phyloP scores from a whole-genome alignment of 2,797 vertebrate species.

The Cyprinella venusta region DNA sequence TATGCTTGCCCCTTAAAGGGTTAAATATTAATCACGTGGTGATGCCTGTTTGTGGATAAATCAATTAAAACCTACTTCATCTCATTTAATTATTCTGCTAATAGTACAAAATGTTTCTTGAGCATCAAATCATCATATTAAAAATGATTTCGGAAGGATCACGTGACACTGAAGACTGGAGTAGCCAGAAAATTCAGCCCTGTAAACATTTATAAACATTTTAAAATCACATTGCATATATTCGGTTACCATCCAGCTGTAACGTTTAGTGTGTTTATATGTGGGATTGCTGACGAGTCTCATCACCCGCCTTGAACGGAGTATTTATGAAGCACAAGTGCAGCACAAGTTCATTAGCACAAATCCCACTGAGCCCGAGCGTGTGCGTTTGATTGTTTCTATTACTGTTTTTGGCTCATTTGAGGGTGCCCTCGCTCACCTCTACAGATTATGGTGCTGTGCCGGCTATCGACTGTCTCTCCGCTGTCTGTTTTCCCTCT shows the following conservation, averaged over 20 bases:
- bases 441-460: constrained; percentile 59
- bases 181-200: too few species aligned
- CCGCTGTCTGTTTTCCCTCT: constrained; percentile 70
- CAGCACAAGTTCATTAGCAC: constrained; percentile 42
- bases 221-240: too few species aligned
- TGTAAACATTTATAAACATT: neutral
- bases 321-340: constrained; percentile 27
- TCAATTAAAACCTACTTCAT: neutral
- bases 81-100: neutral
- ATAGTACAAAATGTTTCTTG: neutral
- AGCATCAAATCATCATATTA: neutral
- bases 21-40: neutral
- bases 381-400: constrained; percentile 30
- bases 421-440: constrained; percentile 55
- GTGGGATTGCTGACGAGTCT: neutral
- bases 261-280: neutral
- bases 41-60: neutral
- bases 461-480: constrained; percentile 76
- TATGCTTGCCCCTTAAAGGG: too few species aligned
- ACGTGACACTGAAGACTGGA: neutral
- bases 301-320: neutral
- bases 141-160: neutral
- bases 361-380: constrained; percentile 39
- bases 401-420: constrained; percentile 53
- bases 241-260: neutral